Base-by-base conservation (phyloP, 1,140 invertebrate species). In the Heliothis virescens region DNA sequence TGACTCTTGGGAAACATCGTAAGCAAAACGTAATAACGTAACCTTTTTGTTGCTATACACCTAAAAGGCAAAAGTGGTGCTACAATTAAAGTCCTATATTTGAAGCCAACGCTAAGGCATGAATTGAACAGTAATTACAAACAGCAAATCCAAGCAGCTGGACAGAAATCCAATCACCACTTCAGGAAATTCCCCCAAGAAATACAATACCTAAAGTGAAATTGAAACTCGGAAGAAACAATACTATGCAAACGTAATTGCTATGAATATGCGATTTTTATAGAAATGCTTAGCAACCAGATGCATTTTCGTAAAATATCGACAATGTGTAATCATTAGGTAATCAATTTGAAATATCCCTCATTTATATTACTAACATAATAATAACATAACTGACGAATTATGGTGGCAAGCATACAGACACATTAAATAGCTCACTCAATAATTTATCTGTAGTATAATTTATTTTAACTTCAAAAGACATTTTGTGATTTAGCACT, bases 401-500 rank as follows among this genome's bases (percentile, higher is more conserved):
- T 16, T 34, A 48, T 65, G 11, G n/a, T 11, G 34, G 34, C 34
- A 9, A 41, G 5, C 5, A 41, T 9, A 34, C 1, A 34, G 4
- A 65, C 9, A 26, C n/a, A 7, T 65, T 65, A 21, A 65, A 65
- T 48, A 65, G 62, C 62, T 4, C n/a, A 47, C 48, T 65, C 12
- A 11, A 18, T n/a, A 65, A 7, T 41, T 41, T 41, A 41, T 41
- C 34, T 41, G 34, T 9, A 9, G 34, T 9, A 7, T 41, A 41
- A 41, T 41, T 7, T 41, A 41, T 41, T 41, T 41, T 41, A 9
- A 65, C 41, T 18, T 65, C 41, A 48, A 18, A 48, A 18, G 62
- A 65, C 18, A 11, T 41, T n/a, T n/a, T n/a, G n/a, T n/a, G n/a
- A n/a, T n/a, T n/a, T n/a, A n/a, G n/a, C 3, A 4, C 3, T 4